Base-by-base conservation (phyloP, 2,113 vertebrate species). In the Vireo altiloquus region DNA sequence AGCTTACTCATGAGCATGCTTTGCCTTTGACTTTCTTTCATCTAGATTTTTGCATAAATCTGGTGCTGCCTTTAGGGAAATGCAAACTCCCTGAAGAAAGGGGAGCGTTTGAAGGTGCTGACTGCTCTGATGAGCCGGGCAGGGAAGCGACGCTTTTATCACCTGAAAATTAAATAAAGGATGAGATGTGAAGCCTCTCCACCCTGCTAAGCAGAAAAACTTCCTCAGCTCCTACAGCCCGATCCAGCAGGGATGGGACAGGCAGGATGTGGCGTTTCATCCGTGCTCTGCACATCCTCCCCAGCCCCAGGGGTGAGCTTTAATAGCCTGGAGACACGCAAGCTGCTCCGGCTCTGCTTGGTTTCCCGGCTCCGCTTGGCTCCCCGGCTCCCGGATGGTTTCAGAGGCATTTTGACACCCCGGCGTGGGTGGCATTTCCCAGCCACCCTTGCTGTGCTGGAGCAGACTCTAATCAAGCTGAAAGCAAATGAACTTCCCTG, bases 121-220 rank as follows among this genome's bases (percentile, higher is more conserved):
- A 60, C 31, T 87, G 68, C 69, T 68, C 70, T 52, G 70, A 76
- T 2, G 11, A 0, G 7, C 39, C 0, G 8, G 42, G 85, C 56
- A 68, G 37, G 56, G 87, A 77, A 69, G 78, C 59, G 39, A 75
- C 0, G 31, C 68, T 94, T 94, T 81, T 91, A 91, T 91, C 89
- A 92, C 80, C 90, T 85, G 77, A 53, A 89, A 89, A 80, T 82
- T 71, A 79, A 90, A 91, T 90, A 72, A 86, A 86, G 65, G 50
- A 71, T 93, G 80, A 93, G 92, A 96, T 92, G 76, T 66, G 76
- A 86, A 94, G 82, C 80, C 60, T 95, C 85, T 68, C 82, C 82
- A 88, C 75, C 87, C 87, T 93, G 94, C 96, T 90, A 90, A 92
- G 92, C 96, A 96, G 92, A 93, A 95, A 94, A 90, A 75, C 78